Percentiles rank a stretch among this genome's conserved stretches.
Evolutionary conservation across 1,140 invertebrate genomes (phyloP).

Genomic region (Notospermus geniculatus): DNA sequence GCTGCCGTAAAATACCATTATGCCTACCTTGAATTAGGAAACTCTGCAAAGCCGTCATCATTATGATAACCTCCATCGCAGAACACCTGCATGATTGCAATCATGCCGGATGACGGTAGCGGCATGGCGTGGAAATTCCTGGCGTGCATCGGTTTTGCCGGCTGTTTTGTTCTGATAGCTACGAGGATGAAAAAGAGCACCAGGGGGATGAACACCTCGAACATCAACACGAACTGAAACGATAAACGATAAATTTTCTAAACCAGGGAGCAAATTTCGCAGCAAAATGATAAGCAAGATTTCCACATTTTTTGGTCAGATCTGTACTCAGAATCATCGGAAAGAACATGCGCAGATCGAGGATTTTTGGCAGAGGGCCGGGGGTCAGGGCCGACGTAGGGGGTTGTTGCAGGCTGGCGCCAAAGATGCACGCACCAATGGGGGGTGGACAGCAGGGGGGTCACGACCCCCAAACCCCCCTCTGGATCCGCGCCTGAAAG

Average conservation of each 20-base stretch:
- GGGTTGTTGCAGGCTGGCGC: too few relatives aligned
- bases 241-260: conserved; percentile 24
- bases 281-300: background rate
- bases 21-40: conserved; percentile 53
- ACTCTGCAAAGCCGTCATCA: conserved; percentile 51
- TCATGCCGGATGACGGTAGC: conserved; percentile 56
- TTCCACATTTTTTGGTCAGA: background rate
- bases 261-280: background rate
- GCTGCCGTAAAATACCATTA: background rate
- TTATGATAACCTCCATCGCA: conserved; percentile 51
- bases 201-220: conserved; percentile 58
- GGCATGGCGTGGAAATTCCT: conserved; percentile 48
- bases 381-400: background rate
- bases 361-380: background rate
- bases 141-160: conserved; percentile 43
- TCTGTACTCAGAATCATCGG: background rate
- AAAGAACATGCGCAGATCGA: background rate
- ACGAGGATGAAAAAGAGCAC: conserved; percentile 58
- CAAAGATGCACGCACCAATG: too few relatives aligned
- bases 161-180: conserved; percentile 54
- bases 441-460: too few relatives aligned
- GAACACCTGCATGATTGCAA: conserved; percentile 58
- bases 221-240: conserved; percentile 56
- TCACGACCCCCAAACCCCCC: too few relatives aligned
- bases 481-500: background rate